These are phyloP conservation scores for Castor canadensis DNA, from an alignment of 2,113 vertebrate species.

Conservation along the genomic window DNA sequence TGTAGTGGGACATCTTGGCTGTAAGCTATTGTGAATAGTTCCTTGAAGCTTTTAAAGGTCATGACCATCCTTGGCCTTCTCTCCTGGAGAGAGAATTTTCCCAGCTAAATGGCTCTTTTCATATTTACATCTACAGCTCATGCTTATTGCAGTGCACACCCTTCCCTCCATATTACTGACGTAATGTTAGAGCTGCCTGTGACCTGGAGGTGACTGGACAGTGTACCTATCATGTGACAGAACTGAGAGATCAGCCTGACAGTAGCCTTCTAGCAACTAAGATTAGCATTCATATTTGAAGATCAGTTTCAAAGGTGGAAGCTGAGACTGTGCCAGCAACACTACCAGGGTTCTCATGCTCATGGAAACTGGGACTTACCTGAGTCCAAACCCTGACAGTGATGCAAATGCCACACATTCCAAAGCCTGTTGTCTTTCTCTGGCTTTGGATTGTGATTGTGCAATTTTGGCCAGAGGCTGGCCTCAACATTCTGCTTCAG, in stretches of 20 bases:
- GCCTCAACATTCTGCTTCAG: not conserved
- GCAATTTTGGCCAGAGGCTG: not conserved
- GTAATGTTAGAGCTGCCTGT: not conserved
- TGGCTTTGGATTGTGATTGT: not conserved
- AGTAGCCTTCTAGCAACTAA: not conserved
- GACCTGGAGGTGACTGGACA: not conserved
- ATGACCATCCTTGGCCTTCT: not conserved
- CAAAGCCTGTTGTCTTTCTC: not conserved
- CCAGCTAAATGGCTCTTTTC: not conserved
- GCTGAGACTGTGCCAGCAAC: not conserved
- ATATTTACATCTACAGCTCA: not conserved
- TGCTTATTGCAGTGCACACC: not conserved
- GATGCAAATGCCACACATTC: constrained; percentile 54
- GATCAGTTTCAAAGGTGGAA: constrained; percentile 47
- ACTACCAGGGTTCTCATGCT: constrained; percentile 6
- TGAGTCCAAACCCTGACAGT: not conserved
- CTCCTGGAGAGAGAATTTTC: not conserved
- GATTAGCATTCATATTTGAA: constrained; percentile 47
- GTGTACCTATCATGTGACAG: not conserved
- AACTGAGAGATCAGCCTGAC: not conserved
- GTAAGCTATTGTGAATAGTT: too few relatives aligned
- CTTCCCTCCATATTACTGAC: not conserved
- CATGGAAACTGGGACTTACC: constrained; percentile 42
- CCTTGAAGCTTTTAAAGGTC: not conserved
- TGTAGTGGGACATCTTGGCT: too few relatives aligned